Evolutionary conservation across 2,113 vertebrate species (phyloP).

Genomic region (Sylvilagus bachmani): DNA sequence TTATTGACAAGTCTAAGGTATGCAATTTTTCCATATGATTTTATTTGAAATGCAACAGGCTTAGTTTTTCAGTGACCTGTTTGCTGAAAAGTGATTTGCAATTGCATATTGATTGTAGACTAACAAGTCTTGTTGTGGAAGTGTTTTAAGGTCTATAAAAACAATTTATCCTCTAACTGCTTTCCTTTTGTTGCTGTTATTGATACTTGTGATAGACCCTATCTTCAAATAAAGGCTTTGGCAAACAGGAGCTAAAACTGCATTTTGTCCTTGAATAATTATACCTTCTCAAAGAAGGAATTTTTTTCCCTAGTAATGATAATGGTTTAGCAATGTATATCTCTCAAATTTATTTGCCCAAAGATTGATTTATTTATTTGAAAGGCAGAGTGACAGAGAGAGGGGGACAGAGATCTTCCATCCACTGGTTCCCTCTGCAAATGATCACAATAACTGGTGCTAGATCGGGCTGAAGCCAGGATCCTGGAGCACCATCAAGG

Average conservation of each 20-base stretch:
- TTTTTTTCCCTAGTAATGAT: conserved; percentile 16
- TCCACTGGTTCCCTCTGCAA: too few species aligned
- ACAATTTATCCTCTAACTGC: conserved; percentile 13
- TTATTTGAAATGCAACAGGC: conserved; percentile 49
- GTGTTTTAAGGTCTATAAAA: conserved; percentile 24
- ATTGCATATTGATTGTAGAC: background rate
- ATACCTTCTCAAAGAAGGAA: conserved; percentile 31
- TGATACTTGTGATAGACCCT: background rate
- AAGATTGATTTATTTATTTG: background rate
- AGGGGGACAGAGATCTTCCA: too few species aligned
- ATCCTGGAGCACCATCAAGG: too few species aligned
- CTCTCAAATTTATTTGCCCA: background rate
- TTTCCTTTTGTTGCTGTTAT: conserved; percentile 37
- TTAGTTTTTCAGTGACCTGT: conserved; percentile 47
- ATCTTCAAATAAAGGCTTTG: conserved; percentile 44
- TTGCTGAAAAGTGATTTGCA: conserved; percentile 50
- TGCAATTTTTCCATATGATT: conserved; percentile 25
- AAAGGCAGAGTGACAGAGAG: background rate
- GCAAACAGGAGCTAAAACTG: conserved; percentile 45
- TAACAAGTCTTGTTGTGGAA: conserved; percentile 53
- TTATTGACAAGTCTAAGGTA: conserved; percentile 57
- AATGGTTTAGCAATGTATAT: background rate
- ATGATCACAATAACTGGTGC: too few species aligned
- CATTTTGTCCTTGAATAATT: conserved; percentile 45
- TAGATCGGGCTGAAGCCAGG: too few species aligned